Evolutionary conservation across 2,113 vertebrate genomes (phyloP), one percentile per base, ranked within the genome.

Genomic region (Columbina picui): DNA sequence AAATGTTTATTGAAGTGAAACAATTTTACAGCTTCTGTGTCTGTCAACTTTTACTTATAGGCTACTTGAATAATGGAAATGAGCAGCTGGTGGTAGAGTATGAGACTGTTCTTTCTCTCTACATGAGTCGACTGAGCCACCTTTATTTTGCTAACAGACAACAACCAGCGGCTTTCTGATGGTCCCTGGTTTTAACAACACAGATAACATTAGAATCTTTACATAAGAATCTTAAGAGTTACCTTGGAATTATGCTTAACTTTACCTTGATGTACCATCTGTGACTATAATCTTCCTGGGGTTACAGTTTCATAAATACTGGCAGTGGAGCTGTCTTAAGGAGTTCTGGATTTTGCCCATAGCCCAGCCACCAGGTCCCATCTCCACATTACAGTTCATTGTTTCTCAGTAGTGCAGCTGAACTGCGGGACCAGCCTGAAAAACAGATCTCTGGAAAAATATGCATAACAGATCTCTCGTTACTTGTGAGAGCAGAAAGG

Each of bases 1-100:
- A 93, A 47, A 89, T 10, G 65, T 88, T 84, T 95, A 90, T 26
- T 89, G 77, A 87, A 85, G 49, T 64, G 17, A 95, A 94, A 79
- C n/a, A 78, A 82, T 71, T 71, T 76, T 75, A 87, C 57, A 84
- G 61, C 12, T 59, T 73, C 56, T 92, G 8, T 63, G 36, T 87
- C 79, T 92, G 84, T 69, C 57, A 70, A 9, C 69, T 84, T 94
- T 77, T 84, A 94, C 77, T 93, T 94, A 79, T 0, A 68, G 30
- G 39, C 39, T 49, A 79, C 36, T 39, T 34, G n/a, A 94, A 91
- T 30, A 89, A 87, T 3, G 29, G 69, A 74, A 89, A 87, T 4
- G 1, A 89, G 39, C 11, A 3, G 1, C 13, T 47, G 43, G 13
- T 55, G 19, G 12, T 12, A 53, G 19, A 65, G 12, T 30, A 32